Evolutionary conservation across 2,797 vertebrate species (phyloP).

Genomic region (Tragelaphus oryx): DNA sequence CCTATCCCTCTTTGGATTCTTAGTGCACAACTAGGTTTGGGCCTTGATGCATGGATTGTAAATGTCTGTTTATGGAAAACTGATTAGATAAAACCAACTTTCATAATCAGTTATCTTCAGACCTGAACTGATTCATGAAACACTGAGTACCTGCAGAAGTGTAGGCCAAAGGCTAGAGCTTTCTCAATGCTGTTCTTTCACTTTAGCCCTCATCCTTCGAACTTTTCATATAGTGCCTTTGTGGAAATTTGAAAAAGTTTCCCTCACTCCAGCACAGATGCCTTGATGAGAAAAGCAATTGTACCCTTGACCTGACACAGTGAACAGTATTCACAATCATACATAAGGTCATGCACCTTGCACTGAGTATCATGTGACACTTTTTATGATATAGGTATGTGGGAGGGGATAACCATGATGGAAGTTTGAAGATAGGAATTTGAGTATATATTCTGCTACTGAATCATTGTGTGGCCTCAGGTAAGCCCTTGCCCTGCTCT

Average conservation of each 20-base stretch:
- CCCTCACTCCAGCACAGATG: background rate
- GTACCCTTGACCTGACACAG: background rate
- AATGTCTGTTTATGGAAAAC: conserved; percentile 26
- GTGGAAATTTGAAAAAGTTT: background rate
- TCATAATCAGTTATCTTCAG: background rate
- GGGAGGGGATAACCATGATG: background rate
- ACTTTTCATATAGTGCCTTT: background rate
- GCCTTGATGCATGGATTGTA: background rate
- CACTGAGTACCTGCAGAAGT: background rate
- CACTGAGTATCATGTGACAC: background rate
- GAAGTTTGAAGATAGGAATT: background rate
- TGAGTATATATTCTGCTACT: conserved; percentile 27
- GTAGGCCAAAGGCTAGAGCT: background rate
- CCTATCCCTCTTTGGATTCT: background rate
- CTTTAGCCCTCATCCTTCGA: background rate
- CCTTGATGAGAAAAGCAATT: conserved; percentile 12
- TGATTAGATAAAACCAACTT: conserved; percentile 16
- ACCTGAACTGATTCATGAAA: conserved; percentile 6
- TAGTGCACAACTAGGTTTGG: background rate
- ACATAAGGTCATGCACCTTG: background rate
- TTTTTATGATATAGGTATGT: background rate
- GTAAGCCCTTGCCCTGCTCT: background rate
- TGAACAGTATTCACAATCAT: background rate
- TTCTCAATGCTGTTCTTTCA: conserved; percentile 7
- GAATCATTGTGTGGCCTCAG: background rate